Base-by-base conservation (phyloP, 2,888 invertebrate genomes). In the Brenthis ino region DNA sequence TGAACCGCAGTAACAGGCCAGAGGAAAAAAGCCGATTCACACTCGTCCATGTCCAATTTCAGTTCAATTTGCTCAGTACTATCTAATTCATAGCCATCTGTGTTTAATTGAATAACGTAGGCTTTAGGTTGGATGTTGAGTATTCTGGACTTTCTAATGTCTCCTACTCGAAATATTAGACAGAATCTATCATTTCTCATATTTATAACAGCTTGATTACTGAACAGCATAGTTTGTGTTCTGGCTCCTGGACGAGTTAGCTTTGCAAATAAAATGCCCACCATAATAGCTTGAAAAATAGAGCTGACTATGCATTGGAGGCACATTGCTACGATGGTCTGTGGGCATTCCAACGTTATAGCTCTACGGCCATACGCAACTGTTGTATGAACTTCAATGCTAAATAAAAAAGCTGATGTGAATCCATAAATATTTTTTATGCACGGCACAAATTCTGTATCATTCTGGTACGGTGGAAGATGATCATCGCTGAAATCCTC, bases 1-100 rank as follows among this genome's bases (percentile, higher is more conserved):
- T 99, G 99, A 20, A 98, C 96, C 43, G 99, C 96, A 8, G 98
- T 96, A 84, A 98, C 95, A 0, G 99, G 99, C 99, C 99, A 99
- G 71, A 99, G 96, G 82, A 99, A 97, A 90, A 99, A 99, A 6
- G 99, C 93, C 11, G 98, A 96, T 74, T 97, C 96, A 77, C 97
- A 97, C 33, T 97, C 97, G 80, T 98, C 97, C n/a, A 96, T 95
- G 75, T 95, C 94, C 0, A 96, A 93, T 67, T 94, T 90, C 47
- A 98, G 87, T 81, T 98, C 97, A 50, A 96, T 96, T 82, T 98
- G 98, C 82, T 97, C 96, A 79, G 96, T 96, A 6, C 95, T 95
- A 78, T 98, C 93, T 51, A 96, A 88, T 58, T 74, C 74, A 82
- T 97, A 96, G 1, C 96, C 96, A 84, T 98, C 97, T 80, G 96